These are phyloP conservation scores for Eidolon helvum DNA, from an alignment of 2,113 vertebrate species.

Conservation along the genomic window DNA sequence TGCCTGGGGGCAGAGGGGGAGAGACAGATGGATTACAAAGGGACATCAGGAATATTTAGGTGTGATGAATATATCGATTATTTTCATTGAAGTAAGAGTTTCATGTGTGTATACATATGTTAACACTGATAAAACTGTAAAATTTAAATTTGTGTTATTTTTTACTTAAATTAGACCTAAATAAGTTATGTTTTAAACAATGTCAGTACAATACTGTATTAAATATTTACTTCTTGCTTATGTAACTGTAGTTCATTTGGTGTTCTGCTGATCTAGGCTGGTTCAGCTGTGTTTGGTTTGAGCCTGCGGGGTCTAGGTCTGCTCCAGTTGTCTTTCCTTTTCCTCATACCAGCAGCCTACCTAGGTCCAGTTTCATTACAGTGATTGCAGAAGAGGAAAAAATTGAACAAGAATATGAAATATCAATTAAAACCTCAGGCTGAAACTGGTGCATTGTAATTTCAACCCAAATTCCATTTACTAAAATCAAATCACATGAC, in stretches of 20 bases:
- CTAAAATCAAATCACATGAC: neutral
- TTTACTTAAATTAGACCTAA: neutral
- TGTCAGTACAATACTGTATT: neutral
- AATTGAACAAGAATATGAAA: neutral
- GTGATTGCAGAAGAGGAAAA: neutral
- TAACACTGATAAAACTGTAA: neutral
- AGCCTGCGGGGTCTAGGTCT: neutral
- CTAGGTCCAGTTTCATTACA: neutral
- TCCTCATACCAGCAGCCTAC: neutral
- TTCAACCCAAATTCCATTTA: neutral
- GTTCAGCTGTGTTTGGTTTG: neutral
- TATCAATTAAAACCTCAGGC: neutral
- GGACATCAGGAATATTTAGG: neutral
- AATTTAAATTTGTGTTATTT: neutral
- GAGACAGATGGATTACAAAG: neutral
- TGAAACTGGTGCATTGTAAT: neutral
- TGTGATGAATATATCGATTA: neutral
- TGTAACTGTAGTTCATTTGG: neutral
- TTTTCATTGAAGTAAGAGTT: neutral
- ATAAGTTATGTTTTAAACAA: neutral
- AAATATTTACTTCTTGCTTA: neutral
- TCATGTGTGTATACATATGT: neutral
- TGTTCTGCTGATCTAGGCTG: neutral
- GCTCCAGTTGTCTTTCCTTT: neutral
- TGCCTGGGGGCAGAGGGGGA: neutral